Percentiles rank a stretch among this genome's conserved stretches.
These are phyloP conservation scores for Limenitis camilla DNA, from an alignment of 2,888 invertebrate species.

Conservation along the genomic window DNA sequence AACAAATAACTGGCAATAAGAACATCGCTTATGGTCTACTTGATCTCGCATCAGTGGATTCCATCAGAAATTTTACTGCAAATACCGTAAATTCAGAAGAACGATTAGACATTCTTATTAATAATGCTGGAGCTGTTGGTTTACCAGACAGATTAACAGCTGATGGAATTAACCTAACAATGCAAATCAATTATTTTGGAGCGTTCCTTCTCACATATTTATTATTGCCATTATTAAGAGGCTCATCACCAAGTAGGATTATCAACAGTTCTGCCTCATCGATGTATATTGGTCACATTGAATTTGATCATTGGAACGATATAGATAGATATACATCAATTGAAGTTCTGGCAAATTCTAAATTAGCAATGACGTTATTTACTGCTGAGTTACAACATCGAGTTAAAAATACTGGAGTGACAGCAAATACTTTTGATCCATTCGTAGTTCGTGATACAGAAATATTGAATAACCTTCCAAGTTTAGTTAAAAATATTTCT, in stretches of 20 bases:
- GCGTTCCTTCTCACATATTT: slow-evolving; percentile 82
- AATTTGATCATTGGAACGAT: slow-evolving; percentile 57
- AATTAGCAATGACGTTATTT: slow-evolving; percentile 78
- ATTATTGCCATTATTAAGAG: slow-evolving; percentile 69
- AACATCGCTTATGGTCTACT: slow-evolving; percentile 46
- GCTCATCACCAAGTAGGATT: slow-evolving; percentile 75
- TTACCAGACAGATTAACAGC: slow-evolving; percentile 65
- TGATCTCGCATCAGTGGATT: slow-evolving; percentile 61
- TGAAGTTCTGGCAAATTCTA: slow-evolving; percentile 51
- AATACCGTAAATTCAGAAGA: slow-evolving; percentile 53
- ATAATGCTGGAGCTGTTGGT: slow-evolving; percentile 74
- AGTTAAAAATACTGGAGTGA: slow-evolving; percentile 74
- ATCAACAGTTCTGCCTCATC: slow-evolving; percentile 77
- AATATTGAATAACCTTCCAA: slow-evolving; percentile 41
- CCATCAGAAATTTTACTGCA: slow-evolving; percentile 71
- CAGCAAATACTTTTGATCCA: slow-evolving; percentile 78
- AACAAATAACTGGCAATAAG: slow-evolving; percentile 44
- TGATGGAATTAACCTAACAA: slow-evolving; percentile 78
- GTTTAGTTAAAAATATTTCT: slow-evolving; percentile 32
- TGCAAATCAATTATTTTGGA: slow-evolving; percentile 83
- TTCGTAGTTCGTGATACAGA: slow-evolving; percentile 53
- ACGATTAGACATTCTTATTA: slow-evolving; percentile 68
- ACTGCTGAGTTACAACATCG: slow-evolving; percentile 73
- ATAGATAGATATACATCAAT: slow-evolving; percentile 43
- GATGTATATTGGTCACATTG: slow-evolving; percentile 65